Conservation (phyloP, 2,888 invertebrate genomes). For the Subacronicta megacephala region DNA sequence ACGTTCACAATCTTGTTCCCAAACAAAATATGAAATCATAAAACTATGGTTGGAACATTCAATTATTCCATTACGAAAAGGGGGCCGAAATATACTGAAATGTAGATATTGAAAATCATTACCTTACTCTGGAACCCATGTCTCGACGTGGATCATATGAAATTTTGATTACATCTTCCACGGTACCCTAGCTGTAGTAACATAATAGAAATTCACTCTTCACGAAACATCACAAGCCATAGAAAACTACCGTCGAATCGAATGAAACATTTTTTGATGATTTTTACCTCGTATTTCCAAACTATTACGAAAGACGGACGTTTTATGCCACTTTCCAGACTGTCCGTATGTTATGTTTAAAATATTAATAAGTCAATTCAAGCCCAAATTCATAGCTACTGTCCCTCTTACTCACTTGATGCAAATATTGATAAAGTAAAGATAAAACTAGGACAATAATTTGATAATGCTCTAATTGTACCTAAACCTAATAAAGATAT, state of each 20-base stretch:
- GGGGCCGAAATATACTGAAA: neutral
- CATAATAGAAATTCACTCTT: slow-evolving; percentile 64
- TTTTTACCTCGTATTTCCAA: slow-evolving; percentile 64
- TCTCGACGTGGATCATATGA: slow-evolving; percentile 79
- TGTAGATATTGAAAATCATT: slow-evolving; percentile 53
- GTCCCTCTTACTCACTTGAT: slow-evolving; percentile 14
- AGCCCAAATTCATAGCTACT: neutral
- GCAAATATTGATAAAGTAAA: neutral
- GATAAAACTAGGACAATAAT: neutral
- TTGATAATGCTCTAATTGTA: slow-evolving; percentile 10
- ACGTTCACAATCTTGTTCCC: slow-evolving; percentile 7
- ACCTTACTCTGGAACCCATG: slow-evolving; percentile 88
- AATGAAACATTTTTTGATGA: slow-evolving; percentile 66
- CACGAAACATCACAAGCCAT: slow-evolving; percentile 80
- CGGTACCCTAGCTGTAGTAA: slow-evolving; percentile 54
- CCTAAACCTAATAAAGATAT: too few relatives aligned
- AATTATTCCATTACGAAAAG: neutral
- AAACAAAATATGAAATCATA: slow-evolving; percentile 14
- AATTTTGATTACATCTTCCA: slow-evolving; percentile 78
- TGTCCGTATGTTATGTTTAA: too few relatives aligned
- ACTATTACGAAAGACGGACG: slow-evolving; percentile 69
- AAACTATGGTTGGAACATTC: neutral
- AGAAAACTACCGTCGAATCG: slow-evolving; percentile 68
- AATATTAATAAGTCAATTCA: too few relatives aligned
- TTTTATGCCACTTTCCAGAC: slow-evolving; percentile 46